These are phyloP conservation scores for Agraylea sexmaculata DNA, from an alignment of 1,140 invertebrate genomes.

Conservation along the genomic window DNA sequence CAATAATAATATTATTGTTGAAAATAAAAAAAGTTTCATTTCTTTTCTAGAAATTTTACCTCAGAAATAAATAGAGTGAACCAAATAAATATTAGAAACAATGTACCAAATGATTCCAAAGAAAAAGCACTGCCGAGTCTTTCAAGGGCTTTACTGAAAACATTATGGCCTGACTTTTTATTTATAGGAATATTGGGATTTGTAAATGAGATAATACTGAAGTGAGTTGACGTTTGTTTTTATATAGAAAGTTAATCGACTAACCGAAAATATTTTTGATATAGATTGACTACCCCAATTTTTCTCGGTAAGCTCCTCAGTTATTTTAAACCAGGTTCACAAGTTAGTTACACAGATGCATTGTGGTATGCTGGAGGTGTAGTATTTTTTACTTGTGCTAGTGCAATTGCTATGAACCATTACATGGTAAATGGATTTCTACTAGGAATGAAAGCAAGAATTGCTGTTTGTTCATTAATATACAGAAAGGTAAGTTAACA, in stretches of 20 bases:
- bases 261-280: not conserved
- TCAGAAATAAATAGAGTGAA: constrained; percentile 28
- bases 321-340: constrained; percentile 37
- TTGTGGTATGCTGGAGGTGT: constrained; percentile 47
- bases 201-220: constrained; percentile 33
- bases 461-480: constrained; percentile 52
- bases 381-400: constrained; percentile 38
- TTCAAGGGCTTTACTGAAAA: constrained; percentile 30
- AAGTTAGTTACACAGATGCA: constrained; percentile 33
- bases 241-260: not conserved
- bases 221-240: constrained; percentile 20
- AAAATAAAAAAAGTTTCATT: constrained; percentile 6
- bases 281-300: constrained; percentile 33
- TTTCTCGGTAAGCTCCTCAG: constrained; percentile 41
- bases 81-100: constrained; percentile 19
- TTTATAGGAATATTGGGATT: constrained; percentile 28
- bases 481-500: constrained; percentile 46
- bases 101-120: no score
- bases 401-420: constrained; percentile 46
- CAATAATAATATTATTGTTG: not conserved
- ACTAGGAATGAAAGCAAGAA: constrained; percentile 46
- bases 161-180: constrained; percentile 31
- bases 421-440: constrained; percentile 47
- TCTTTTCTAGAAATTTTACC: constrained; percentile 29
- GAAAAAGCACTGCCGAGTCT: constrained; percentile 25